Base-by-base conservation (phyloP, 2,113 vertebrate genomes). In the Triplophysa dalaica region DNA sequence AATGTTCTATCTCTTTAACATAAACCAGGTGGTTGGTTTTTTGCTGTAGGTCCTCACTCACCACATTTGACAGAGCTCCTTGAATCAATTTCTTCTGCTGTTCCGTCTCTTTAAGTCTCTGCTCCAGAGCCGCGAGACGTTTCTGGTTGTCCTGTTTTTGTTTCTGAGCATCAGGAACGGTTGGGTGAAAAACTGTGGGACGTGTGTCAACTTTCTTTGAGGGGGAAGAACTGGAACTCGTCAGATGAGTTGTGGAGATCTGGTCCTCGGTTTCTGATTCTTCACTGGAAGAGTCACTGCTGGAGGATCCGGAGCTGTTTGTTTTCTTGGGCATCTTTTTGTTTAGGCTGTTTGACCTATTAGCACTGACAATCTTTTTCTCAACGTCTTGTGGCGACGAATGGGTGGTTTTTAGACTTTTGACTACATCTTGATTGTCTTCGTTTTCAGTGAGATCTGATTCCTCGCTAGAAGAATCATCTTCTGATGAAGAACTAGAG, bases 81-180 rank as follows among this genome's bases (percentile, higher is more conserved):
- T 94, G 95, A 82, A 98, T 95, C 33, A 97, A 87, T 83, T 88
- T 92, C 87, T 95, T 96, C 84, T 96, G 94, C 0, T 91, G 73
- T 68, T 95, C 91, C 0, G 92, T 88, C 48, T 94, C 93, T 82
- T 88, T 94, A 62, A 92, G 91, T 64, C 94, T 93, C 81, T 93
- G 92, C 65, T 94, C 92, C 70, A 97, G 79, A 29, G 97, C 96
- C n/a, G 95, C 94, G 74, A 99, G 90, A 22, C 98, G 92, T 81
- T 91, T 96, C 85, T 88, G 69, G 81, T 99, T 98, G 86, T 95
- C 96, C 89, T 93, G 89, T 72, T 89, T 87, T 66, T 94, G 94
- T 7, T 89, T 94, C 70, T 89, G 62, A 21, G 48, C 21, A 14
- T 78, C 81, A 8, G 52, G 48, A 0, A 45, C 50, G 8, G 29